These are phyloP conservation scores for Pagrus major DNA, from an alignment of 2,113 vertebrate species.

Conservation along the genomic window DNA sequence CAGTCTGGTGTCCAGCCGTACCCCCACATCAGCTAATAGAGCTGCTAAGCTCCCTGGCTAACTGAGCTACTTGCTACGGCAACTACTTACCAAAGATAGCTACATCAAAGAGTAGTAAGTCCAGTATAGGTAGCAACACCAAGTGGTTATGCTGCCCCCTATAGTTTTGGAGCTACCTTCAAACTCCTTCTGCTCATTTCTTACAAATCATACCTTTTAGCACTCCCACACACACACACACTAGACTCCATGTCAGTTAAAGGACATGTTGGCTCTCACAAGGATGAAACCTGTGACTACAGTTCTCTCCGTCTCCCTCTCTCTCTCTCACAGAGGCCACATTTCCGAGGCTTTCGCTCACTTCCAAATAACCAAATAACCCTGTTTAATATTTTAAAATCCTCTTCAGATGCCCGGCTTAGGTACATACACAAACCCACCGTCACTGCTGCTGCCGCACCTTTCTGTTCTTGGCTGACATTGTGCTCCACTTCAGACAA, in stretches of 20 bases:
- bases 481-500: conserved; percentile 28
- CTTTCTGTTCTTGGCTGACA: conserved; percentile 40
- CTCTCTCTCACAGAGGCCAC: background rate
- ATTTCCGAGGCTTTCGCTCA: background rate
- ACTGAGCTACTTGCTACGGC: too few species aligned
- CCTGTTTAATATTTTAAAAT: conserved; percentile 1
- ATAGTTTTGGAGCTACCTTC: too few species aligned
- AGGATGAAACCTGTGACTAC: background rate
- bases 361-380: background rate
- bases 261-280: background rate
- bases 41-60: too few species aligned
- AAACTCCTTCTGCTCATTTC: too few species aligned
- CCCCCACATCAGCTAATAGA: too few species aligned
- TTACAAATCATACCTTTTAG: too few species aligned
- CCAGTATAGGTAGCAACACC: too few species aligned
- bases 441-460: background rate
- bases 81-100: too few species aligned
- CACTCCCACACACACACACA: background rate
- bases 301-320: too few species aligned
- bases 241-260: background rate
- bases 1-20: too few species aligned
- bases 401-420: background rate
- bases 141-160: too few species aligned
- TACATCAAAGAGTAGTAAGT: too few species aligned
- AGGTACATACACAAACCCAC: background rate